Evolutionary conservation across 2,888 invertebrate genomes (phyloP), one percentile per base, ranked within the genome.

Genomic region (Parapristionchus giblindavisi): DNA sequence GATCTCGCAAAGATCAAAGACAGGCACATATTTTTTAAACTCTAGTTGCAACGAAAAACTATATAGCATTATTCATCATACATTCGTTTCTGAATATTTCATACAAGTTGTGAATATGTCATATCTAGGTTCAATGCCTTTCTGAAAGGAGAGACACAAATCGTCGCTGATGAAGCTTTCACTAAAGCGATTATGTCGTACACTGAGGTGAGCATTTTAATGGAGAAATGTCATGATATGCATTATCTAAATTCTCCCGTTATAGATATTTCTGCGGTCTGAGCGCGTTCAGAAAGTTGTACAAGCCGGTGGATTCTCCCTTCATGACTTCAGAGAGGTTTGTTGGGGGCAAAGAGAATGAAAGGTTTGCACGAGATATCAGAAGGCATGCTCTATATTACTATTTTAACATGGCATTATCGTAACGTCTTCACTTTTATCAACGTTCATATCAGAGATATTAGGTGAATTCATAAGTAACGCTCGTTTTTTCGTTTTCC

Each of bases 91-190:
- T 17, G 8, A 43, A 43, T 43, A 14, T 8, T 14, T 43, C 17
- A 43, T 14, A 14, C 43, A 17, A 8, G 17, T 43, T 43, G 43
- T 14, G 17, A 14, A 34, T 4, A n/a, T 29, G 21, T 60, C 1
- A 21, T 29, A 74, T 73, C 36, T 48, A 80, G 96, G 89, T 98
- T 98, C 91, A 94, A 96, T 92, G 94, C 89, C 88, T 98, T 95
- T 90, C 91, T 99, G 78, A 96, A 95, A 90, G 98, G 98, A 63
- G 98, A 99, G 90, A 96, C 96, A n/a, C 95, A 95, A 90, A 96
- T 96, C 87, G 92, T 95, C 90, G 94, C 96, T 14, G 96, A 96
- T 89, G 96, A 96, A 90, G 99, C 99, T 74, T 99, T 99, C 90
- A 96, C 95, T 89, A 98, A 98, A 90, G 98, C 98, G 51, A 95